Base-by-base conservation (phyloP, 2,797 vertebrate genomes). In the Neomorphus geoffroyi region DNA sequence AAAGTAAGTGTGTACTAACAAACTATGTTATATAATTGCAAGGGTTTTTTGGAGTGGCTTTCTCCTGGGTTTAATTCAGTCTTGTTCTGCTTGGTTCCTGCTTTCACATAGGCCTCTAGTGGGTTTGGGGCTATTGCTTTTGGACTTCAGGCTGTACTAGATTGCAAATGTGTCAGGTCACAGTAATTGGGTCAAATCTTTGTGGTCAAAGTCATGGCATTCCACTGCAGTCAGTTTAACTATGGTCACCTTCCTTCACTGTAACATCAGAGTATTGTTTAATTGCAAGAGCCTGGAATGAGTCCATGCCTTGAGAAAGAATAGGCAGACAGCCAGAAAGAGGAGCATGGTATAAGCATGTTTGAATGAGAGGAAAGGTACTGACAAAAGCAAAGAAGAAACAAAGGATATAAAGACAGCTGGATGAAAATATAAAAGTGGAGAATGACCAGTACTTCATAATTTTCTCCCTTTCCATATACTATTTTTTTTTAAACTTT, bases 81-180 rank as follows among this genome's bases (percentile, higher is more conserved):
- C 27, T 64, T 53, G 11, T 71, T 88, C 35, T 56, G 51, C 35
- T 83, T 71, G 50, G 53, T 78, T 93, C 61, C 23, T 60, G 64
- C 51, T 87, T 79, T 78, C 82, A 41, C 1, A 0, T 12, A 35
- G 33, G 43, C 41, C 54, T 77, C 26, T 19, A 13, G 28, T 79
- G 69, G 43, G 92, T 92, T 92, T 73, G 78, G 43, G 37, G 45
- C 62, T 86, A 0, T 21, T 78, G 77, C 69, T 81, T 37, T 75
- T 80, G 79, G 73, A 45, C 37, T 64, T 66, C 48, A 67, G 71
- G 51, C 67, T 94, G 88, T 70, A 67, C 74, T 85, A 53, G 90
- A 92, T 35, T 82, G 80, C 86, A 95, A 82, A 19, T 81, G 70
- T 89, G 91, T 88, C 77, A 94, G 86, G 96, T 96, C 93, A 94